phyloP scores from a whole-genome alignment of 35 echinoderm and acorn worm species.

The Chiridota heheva region DNA sequence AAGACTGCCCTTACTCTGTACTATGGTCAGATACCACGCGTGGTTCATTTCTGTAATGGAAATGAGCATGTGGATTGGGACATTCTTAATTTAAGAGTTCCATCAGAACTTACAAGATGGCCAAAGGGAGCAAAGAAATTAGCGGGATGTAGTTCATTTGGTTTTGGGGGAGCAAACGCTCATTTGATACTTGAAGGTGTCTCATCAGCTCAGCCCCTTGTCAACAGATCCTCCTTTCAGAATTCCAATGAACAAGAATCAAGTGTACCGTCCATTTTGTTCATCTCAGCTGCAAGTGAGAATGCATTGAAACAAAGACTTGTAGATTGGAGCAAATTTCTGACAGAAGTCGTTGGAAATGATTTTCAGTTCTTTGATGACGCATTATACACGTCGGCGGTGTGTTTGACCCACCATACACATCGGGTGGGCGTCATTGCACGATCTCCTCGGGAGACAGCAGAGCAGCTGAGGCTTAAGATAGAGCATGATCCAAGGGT shows the following conservation, averaged over 20 bases:
- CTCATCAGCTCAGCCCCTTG: slow-evolving; percentile 2
- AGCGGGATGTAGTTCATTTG: slow-evolving; percentile 89
- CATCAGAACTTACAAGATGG: slow-evolving; percentile 83
- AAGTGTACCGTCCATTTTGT: slow-evolving; percentile 65
- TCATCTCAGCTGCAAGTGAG: slow-evolving; percentile 82
- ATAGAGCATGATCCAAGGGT: slow-evolving; percentile 84
- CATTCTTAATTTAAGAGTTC: slow-evolving; percentile 70
- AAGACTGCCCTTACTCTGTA: slow-evolving; percentile 81
- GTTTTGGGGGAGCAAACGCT: slow-evolving; percentile 96
- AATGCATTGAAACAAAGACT: slow-evolving; percentile 70
- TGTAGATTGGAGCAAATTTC: slow-evolving; percentile 75
- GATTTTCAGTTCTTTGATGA: slow-evolving; percentile 69
- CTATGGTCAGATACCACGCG: slow-evolving; percentile 84
- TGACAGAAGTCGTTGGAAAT: slow-evolving; percentile 70
- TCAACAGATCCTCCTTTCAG: slow-evolving; percentile 14
- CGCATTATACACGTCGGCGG: slow-evolving; percentile 74
- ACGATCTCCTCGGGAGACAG: slow-evolving; percentile 68
- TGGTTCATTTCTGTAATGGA: slow-evolving; percentile 88
- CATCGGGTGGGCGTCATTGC: slow-evolving; percentile 81
- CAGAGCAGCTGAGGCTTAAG: slow-evolving; percentile 76
- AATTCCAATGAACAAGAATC: slow-evolving; percentile 48
- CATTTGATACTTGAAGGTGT: slow-evolving; percentile 86
- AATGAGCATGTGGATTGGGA: slow-evolving; percentile 87
- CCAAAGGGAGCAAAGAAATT: slow-evolving; percentile 76
- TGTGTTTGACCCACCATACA: slow-evolving; percentile 71